phyloP scores from a whole-genome alignment of 2,797 vertebrate genomes.

The Aphelocoma californica region DNA sequence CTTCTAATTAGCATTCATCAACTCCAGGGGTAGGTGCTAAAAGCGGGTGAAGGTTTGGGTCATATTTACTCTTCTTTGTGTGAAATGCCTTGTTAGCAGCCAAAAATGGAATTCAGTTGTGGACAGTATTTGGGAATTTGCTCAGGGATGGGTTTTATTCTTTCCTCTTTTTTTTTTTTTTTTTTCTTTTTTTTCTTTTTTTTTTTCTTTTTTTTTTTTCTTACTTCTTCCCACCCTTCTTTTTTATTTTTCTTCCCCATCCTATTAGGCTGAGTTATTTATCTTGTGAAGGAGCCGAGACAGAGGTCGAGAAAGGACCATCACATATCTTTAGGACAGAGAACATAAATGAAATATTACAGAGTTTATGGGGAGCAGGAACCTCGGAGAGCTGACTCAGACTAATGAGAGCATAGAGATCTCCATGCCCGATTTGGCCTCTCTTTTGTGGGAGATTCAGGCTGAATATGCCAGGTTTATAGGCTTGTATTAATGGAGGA shows the following conservation, averaged over 20 bases:
- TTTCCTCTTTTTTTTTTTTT: not conserved
- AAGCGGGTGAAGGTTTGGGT: not conserved
- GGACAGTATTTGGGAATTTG: not conserved
- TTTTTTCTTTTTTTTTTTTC: not conserved
- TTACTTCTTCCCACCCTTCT: not conserved
- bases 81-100: not conserved
- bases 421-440: fast-evolving
- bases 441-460: not conserved
- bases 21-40: not conserved
- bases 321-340: fast-evolving
- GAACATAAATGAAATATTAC: not conserved
- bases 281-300: not conserved
- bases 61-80: not conserved
- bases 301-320: not conserved
- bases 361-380: not conserved
- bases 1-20: not conserved
- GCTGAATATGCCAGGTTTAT: not conserved
- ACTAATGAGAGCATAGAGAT: not conserved
- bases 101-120: not conserved
- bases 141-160: not conserved
- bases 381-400: not conserved
- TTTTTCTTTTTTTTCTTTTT: not conserved
- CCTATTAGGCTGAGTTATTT: not conserved
- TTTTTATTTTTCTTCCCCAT: not conserved
- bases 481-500: not conserved